Percentiles rank a stretch among this genome's conserved stretches.
These are phyloP conservation scores for Epistrophella euchroma DNA, from an alignment of 2,888 invertebrate species.

Conservation along the genomic window DNA sequence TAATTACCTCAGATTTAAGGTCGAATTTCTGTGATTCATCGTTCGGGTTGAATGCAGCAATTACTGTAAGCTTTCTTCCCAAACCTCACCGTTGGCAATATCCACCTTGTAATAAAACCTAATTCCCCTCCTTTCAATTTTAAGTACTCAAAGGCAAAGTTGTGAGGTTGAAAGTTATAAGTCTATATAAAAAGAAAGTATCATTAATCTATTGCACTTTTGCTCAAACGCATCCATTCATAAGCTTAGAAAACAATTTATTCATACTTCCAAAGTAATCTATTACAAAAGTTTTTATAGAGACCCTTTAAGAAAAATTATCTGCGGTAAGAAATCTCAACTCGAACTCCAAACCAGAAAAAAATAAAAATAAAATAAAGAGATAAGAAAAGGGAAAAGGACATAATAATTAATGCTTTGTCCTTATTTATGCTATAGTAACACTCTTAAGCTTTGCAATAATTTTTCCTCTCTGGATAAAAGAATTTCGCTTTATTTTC, in stretches of 20 bases:
- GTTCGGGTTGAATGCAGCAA: not conserved
- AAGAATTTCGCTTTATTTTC: slow-evolving; percentile 16
- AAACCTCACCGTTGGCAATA: not conserved
- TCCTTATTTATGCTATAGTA: slow-evolving; percentile 33
- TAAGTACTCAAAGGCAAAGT: not conserved
- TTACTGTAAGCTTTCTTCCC: not conserved
- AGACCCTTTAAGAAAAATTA: slow-evolving; percentile 8
- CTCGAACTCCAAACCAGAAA: not conserved
- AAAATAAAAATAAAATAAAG: not conserved
- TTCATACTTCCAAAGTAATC: slow-evolving; percentile 7
- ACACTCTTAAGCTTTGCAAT: slow-evolving; percentile 36
- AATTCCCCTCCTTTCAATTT: not conserved
- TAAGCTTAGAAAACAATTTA: slow-evolving; percentile 12
- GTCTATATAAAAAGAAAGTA: not conserved
- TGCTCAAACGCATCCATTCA: not conserved
- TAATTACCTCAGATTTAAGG: not conserved
- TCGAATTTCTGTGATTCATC: not conserved
- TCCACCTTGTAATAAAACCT: not conserved
- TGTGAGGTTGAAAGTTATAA: not conserved
- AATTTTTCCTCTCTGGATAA: slow-evolving; percentile 28
- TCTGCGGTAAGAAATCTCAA: slow-evolving; percentile 14
- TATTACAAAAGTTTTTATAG: not conserved
- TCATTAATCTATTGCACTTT: not conserved
- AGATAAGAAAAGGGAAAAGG: slow-evolving; percentile 11
- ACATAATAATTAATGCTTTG: slow-evolving; percentile 41